A percentile compares a stretch with the other conserved stretches of the same genome.
Conservation (phyloP, 2,888 invertebrate species). For the Syrista parreyssii region DNA sequence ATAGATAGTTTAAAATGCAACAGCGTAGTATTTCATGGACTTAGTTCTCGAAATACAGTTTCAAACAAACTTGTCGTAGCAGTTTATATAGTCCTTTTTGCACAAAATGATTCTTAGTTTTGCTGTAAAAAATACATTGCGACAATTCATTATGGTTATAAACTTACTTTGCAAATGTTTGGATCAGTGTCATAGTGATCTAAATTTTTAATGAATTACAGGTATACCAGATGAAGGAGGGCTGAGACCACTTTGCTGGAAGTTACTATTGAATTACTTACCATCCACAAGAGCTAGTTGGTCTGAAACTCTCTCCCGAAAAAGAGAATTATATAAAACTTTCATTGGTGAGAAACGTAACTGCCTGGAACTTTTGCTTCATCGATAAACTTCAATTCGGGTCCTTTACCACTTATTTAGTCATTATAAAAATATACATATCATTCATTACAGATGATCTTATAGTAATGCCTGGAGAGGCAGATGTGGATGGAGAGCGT, state of each 20-base stretch:
- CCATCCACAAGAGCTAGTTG: slow-evolving; percentile 77
- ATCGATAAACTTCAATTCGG: background rate
- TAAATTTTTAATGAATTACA: slow-evolving; percentile 58
- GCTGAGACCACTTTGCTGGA: slow-evolving; percentile 87
- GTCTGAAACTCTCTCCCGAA: slow-evolving; percentile 76
- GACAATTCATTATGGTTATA: background rate
- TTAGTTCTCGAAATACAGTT: background rate
- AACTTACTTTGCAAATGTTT: background rate
- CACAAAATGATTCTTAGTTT: background rate
- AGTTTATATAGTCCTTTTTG: background rate
- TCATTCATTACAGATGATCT: slow-evolving; percentile 78
- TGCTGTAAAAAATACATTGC: background rate
- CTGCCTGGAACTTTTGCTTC: slow-evolving; percentile 2
- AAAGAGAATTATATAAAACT: slow-evolving; percentile 83
- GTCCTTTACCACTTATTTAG: background rate
- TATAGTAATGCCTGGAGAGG: slow-evolving; percentile 83
- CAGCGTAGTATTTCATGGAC: background rate
- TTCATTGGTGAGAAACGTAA: slow-evolving; percentile 73
- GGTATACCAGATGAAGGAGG: slow-evolving; percentile 92
- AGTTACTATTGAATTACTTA: slow-evolving; percentile 86
- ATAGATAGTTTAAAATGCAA: background rate
- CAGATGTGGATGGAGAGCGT: slow-evolving; percentile 68
- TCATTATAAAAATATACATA: slow-evolving; percentile 3
- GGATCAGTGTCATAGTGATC: background rate
- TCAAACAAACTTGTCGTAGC: background rate